Conservation (phyloP, 2,113 vertebrate genomes). For the Phaetusa simplex region DNA sequence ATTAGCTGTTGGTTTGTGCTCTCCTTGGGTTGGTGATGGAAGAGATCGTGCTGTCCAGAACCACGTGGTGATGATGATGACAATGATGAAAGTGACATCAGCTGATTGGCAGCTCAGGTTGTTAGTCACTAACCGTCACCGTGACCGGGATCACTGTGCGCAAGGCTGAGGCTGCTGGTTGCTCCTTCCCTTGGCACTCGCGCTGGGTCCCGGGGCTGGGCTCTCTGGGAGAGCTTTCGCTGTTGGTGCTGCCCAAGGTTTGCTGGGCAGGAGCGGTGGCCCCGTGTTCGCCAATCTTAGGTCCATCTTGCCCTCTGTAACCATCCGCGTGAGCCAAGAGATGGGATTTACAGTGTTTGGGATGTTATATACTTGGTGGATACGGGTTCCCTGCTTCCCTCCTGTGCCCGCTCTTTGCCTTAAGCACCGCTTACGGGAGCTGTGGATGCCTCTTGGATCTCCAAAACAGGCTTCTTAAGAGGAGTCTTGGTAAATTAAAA, state of each 20-base stretch:
- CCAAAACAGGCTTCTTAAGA: not conserved
- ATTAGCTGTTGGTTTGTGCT: not conserved
- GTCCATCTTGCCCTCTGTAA: not conserved
- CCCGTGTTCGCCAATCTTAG: rapidly evolving
- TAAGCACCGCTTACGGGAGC: not conserved
- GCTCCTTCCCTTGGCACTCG: not conserved
- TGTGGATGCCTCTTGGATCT: not conserved
- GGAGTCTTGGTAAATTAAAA: not conserved
- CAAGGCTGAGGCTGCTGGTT: not conserved
- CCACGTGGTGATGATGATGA: not conserved
- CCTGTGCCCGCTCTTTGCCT: rapidly evolving
- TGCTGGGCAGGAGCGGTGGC: not conserved
- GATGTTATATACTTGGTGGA: rapidly evolving
- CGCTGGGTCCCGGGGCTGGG: not conserved
- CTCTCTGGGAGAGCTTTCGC: not conserved
- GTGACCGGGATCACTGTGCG: not conserved
- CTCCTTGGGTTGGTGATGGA: not conserved
- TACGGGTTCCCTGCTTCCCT: not conserved
- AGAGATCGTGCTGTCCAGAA: not conserved
- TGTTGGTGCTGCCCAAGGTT: not conserved
- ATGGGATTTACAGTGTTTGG: not conserved
- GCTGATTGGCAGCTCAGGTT: not conserved
- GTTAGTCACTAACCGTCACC: not conserved
- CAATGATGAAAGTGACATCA: not conserved
- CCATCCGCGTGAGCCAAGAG: not conserved